Evolutionary conservation across 1,140 invertebrate species (phyloP), one percentile per base, ranked within the genome.

Genomic region (Hydropsyche tenuis): DNA sequence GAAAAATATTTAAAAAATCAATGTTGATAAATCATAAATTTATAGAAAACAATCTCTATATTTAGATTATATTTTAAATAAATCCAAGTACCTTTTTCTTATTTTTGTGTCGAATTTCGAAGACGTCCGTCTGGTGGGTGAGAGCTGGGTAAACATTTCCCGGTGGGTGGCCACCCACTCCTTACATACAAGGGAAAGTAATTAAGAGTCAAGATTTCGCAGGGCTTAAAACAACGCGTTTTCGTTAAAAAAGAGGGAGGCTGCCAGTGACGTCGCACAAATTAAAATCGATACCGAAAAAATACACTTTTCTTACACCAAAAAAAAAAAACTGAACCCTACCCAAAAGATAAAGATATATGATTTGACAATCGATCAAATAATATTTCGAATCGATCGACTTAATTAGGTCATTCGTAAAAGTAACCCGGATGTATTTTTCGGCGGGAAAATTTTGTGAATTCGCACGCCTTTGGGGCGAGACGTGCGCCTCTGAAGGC

Each of bases 121-220:
- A 72, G 25, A 72, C 56, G 53, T 72, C 43, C 43, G 23, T 25
- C 71, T 73, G 62, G 64, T 63, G 63, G 71, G 64, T 63, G 63
- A 62, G 37, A 53, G 60, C 68, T 45, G 51, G 43, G 68, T 65
- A 73, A 73, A 73, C 63, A 73, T 73, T 73, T 73, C 71, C 71
- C 23, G 70, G 42, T 22, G 30, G 53, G 70, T 45, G 56, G 37
- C 68, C 51, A 43, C 48, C 64, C 72, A 60, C 64, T 73, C 51
- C 62, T 69, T 68, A 68, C 72, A 68, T 68, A 68, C 72, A 73
- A 68, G 72, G 48, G 72, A 69, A 63, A 64, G 72, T 73, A 73
- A 73, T 73, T 73, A 73, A 73, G 72, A 73, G 72, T 73, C 72
- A 64, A 73, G 72, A 73, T 73, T 73, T 73, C 72, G 51, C 65